These are phyloP conservation scores for Corythucha ciliata DNA, from an alignment of 2,888 invertebrate genomes.

Conservation along the genomic window DNA sequence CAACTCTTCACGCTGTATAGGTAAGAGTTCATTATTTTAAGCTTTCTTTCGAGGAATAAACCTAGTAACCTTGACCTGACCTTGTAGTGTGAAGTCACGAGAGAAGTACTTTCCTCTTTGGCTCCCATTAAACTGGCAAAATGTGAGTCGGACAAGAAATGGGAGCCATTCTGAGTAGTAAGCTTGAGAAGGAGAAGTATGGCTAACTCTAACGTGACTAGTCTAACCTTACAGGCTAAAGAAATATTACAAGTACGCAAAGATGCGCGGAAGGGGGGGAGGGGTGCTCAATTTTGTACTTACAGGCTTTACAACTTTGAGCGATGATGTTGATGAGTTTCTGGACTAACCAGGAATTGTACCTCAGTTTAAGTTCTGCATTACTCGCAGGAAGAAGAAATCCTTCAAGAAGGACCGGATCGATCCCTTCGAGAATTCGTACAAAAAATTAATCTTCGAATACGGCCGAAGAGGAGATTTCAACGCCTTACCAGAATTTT, in stretches of 20 bases:
- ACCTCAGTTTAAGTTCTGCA: constrained; percentile 48
- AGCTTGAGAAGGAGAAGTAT: constrained; percentile 68
- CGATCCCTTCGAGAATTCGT: constrained; percentile 55
- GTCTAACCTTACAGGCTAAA: constrained; percentile 72
- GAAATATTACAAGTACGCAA: too few relatives aligned
- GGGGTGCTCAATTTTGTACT: too few relatives aligned
- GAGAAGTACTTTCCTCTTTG: constrained; percentile 69
- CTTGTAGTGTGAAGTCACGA: constrained; percentile 86
- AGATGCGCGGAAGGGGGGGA: too few relatives aligned
- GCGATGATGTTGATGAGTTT: constrained; percentile 73
- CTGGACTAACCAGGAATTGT: constrained; percentile 73
- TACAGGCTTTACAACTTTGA: constrained; percentile 77
- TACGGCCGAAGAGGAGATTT: not conserved
- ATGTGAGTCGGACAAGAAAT: constrained; percentile 57
- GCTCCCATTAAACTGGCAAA: constrained; percentile 47
- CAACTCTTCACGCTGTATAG: constrained; percentile 83
- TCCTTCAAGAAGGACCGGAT: constrained; percentile 68
- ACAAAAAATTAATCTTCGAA: constrained; percentile 19
- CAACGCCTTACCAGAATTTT: constrained; percentile 72
- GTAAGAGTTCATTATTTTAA: constrained; percentile 3
- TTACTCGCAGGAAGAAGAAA: constrained; percentile 57
- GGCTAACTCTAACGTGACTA: constrained; percentile 84
- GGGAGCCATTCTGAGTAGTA: constrained; percentile 49
- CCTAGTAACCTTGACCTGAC: constrained; percentile 41
- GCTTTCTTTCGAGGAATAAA: constrained; percentile 7